Conservation (phyloP, 1,140 invertebrate genomes). For the Hetaerina americana region DNA sequence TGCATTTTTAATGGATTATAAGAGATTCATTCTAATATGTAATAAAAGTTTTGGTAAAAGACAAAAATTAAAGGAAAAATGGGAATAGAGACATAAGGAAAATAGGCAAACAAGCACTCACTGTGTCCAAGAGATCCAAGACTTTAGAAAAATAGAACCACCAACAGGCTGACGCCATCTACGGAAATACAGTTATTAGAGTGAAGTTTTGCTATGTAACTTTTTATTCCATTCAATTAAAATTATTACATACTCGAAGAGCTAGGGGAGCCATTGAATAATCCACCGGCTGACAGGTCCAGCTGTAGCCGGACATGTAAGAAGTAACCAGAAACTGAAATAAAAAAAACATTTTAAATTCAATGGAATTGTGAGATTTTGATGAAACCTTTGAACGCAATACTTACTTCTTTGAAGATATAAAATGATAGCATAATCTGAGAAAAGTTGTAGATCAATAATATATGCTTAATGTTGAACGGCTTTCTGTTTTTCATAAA, state of each 20-base stretch:
- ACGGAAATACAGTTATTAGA: not conserved
- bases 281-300: not conserved
- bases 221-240: no score
- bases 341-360: conserved; percentile 18
- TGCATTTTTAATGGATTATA: no score
- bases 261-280: not conserved
- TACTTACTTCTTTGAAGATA: conserved; percentile 27
- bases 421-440: conserved; percentile 30
- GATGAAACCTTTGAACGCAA: conserved; percentile 29
- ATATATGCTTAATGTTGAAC: conserved; percentile 30
- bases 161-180: conserved; percentile 48
- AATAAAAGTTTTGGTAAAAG: no score
- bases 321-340: not conserved
- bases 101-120: conserved; percentile 19
- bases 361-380: conserved; percentile 28
- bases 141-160: conserved; percentile 56
- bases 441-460: conserved; percentile 35
- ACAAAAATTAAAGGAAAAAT: no score
- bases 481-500: conserved; percentile 34
- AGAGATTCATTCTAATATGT: no score
- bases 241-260: no score
- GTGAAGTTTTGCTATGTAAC: no score
- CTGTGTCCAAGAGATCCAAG: conserved; percentile 54
- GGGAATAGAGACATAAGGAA: no score
- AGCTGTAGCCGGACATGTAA: not conserved